phyloP scores from a whole-genome alignment of 2,797 vertebrate species.

The Aselliscus stoliczkanus region DNA sequence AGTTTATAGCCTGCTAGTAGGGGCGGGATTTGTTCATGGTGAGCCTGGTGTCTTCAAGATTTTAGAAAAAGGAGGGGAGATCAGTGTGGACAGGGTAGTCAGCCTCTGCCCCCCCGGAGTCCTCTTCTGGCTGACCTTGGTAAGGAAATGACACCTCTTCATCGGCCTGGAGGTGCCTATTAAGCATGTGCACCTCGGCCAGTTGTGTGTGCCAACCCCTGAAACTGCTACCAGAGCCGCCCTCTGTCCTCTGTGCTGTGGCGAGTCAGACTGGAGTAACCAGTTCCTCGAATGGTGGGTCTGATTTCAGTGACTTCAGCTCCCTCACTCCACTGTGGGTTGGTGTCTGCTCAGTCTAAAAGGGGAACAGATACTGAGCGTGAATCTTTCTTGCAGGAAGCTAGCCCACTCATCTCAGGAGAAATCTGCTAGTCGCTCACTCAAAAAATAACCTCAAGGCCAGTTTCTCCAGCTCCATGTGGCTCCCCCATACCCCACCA shows the following conservation, averaged over 20 bases:
- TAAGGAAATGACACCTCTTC: background rate
- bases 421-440: background rate
- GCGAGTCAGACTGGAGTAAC: slow-evolving; percentile 68
- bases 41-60: background rate
- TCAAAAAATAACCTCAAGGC: background rate
- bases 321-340: slow-evolving; percentile 47
- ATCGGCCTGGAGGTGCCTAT: background rate
- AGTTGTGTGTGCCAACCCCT: accelerated
- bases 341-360: background rate
- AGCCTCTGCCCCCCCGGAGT: background rate
- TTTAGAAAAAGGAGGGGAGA: background rate
- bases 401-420: background rate
- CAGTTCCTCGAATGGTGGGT: slow-evolving; percentile 59
- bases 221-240: background rate
- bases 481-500: background rate
- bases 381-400: background rate
- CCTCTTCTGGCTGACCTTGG: background rate
- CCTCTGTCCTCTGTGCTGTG: background rate
- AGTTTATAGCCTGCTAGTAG: background rate
- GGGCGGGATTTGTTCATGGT: background rate
- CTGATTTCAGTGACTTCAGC: slow-evolving; percentile 26
- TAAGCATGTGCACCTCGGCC: background rate
- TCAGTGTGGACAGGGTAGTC: background rate
- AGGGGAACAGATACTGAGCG: background rate
- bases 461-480: background rate